Percentiles rank a stretch among this genome's conserved stretches.
phyloP scores from a whole-genome alignment of 1,140 invertebrate species.

The Drosophila novamexicana region DNA sequence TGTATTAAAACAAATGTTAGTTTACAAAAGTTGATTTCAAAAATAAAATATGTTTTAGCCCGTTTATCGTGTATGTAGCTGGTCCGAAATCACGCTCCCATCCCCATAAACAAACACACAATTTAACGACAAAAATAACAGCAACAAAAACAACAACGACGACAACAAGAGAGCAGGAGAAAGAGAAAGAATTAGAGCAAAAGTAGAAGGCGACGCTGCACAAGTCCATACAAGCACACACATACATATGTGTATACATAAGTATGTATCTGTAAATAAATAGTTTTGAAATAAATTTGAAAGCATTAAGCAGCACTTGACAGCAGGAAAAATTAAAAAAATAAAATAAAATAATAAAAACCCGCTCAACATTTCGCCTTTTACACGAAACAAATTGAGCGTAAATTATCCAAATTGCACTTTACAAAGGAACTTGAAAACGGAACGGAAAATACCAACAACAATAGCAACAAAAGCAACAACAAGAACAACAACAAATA shows the following conservation, averaged over 20 bases:
- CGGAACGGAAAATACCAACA: slow-evolving; percentile 22
- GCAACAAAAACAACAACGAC: neutral
- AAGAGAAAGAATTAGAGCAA: slow-evolving; percentile 3
- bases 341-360: slow-evolving; percentile 31
- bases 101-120: slow-evolving; percentile 8
- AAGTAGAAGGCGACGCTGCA: slow-evolving; percentile 14
- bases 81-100: slow-evolving; percentile 2
- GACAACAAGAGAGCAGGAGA: neutral
- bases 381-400: slow-evolving; percentile 72
- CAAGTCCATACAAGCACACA: slow-evolving; percentile 1
- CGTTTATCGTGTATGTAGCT: neutral
- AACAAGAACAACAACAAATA: slow-evolving; percentile 24
- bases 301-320: slow-evolving; percentile 56
- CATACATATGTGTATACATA: neutral
- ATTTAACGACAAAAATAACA: neutral
- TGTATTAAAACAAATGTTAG: no score
- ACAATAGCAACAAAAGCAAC: slow-evolving; percentile 7
- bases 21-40: no score
- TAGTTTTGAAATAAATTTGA: slow-evolving; percentile 65
- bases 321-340: slow-evolving; percentile 38
- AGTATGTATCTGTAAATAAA: slow-evolving; percentile 44
- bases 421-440: slow-evolving; percentile 46
- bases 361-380: slow-evolving; percentile 74
- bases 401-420: slow-evolving; percentile 26
- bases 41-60: neutral